Evolutionary conservation across 2,113 vertebrate species (phyloP), one percentile per base, ranked within the genome.

Genomic region (Lampris incognitus): DNA sequence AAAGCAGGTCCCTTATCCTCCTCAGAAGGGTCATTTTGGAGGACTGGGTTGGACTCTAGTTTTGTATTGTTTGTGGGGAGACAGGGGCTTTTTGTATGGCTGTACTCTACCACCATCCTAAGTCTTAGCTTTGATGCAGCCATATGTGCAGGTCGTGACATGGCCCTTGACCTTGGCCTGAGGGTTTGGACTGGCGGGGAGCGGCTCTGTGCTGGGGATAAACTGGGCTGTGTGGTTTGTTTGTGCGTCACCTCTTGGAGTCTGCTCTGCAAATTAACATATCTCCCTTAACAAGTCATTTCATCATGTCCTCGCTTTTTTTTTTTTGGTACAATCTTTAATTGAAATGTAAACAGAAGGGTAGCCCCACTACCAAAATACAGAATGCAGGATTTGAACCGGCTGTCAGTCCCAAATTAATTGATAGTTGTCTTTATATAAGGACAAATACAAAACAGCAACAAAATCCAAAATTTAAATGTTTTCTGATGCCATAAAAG

Each of bases 61-160:
- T 92, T 92, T 85, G 87, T 13, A 60, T 71, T 66, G 44, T 54
- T 58, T 67, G 41, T n/a, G 9, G 39, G 44, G 36, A 39, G 42
- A n/a, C 68, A 50, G 40, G 59, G 38, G 46, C 24, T 58, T 8
- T 76, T 65, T 72, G 58, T 58, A 48, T 69, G 52, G 44, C 58
- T 72, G 51, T 55, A 52, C 36, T 55, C 72, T 74, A 62, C 40
- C 56, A 56, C 38, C 49, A 54, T 8, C 44, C 59, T 38, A 39
- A 55, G 48, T 48, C 82, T 81, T 74, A 82, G 82, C 88, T 88
- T 81, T 4, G 85, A 87, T 90, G 86, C 89, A 86, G 87, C 91
- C 90, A 91, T 93, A 92, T 86, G 88, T 84, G 85, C 90, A 85
- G 88, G 51, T 79, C 87, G 83, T 92, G 92, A 93, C 92, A 92